Evolutionary conservation across 2,888 invertebrate species (phyloP).

Genomic region (Psylliodes chrysocephalus): DNA sequence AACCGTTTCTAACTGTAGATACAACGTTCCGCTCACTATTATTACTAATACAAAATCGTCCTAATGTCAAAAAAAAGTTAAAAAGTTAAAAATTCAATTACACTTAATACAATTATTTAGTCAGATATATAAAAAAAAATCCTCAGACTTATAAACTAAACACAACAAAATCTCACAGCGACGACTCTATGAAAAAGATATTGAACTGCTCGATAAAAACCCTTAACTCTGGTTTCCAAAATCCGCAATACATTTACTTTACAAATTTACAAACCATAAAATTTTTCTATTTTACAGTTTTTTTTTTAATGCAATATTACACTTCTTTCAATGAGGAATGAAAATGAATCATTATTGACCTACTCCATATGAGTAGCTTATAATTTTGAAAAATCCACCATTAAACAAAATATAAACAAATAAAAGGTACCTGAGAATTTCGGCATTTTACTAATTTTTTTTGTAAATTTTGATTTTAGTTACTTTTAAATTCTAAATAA

Average conservation of each 20-base stretch:
- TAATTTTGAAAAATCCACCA: too few species aligned
- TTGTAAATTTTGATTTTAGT: too few species aligned
- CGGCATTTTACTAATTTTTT: too few species aligned
- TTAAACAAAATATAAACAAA: too few species aligned
- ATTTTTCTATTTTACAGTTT: too few species aligned
- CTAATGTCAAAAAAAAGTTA: constrained; percentile 16
- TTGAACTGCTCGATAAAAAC: constrained; percentile 13
- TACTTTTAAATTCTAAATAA: too few species aligned
- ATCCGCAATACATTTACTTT: neutral
- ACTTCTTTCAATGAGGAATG: too few species aligned
- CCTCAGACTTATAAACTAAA: constrained; percentile 29
- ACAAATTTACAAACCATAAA: too few species aligned
- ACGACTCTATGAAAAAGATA: constrained; percentile 23
- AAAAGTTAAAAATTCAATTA: constrained; percentile 4
- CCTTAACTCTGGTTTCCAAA: constrained; percentile 10
- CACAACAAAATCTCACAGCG: constrained; percentile 32
- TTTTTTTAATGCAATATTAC: too few species aligned
- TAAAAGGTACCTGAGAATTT: too few species aligned
- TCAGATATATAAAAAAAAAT: constrained; percentile 11
- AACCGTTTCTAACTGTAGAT: constrained; percentile 20
- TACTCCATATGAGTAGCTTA: too few species aligned
- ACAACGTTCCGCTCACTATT: neutral
- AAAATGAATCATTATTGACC: too few species aligned
- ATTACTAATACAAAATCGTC: constrained; percentile 13
- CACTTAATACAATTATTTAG: constrained; percentile 12